These are phyloP conservation scores for Mycogona germanica DNA, from an alignment of 2,888 invertebrate genomes.

Conservation along the genomic window DNA sequence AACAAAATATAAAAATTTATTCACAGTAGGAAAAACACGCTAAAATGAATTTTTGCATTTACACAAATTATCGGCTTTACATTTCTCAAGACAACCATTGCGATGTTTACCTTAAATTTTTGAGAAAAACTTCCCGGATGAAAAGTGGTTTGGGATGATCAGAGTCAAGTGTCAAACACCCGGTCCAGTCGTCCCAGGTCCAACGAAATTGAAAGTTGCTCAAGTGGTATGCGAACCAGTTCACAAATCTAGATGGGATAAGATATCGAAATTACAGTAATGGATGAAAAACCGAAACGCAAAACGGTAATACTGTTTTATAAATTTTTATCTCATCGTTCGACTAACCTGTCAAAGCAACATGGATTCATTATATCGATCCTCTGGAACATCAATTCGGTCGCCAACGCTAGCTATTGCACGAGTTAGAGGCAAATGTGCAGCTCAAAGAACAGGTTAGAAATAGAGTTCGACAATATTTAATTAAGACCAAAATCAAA, in stretches of 20 bases:
- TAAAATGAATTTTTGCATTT: too few relatives aligned
- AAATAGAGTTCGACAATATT: background rate
- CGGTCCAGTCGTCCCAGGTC: slow-evolving; percentile 97
- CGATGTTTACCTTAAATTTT: slow-evolving; percentile 62
- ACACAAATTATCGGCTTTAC: background rate
- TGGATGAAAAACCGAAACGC: background rate
- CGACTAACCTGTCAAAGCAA: slow-evolving; percentile 75
- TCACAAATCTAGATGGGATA: slow-evolving; percentile 57
- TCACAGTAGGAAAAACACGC: too few relatives aligned
- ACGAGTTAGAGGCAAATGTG: background rate
- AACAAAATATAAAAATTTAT: background rate
- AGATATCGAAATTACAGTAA: background rate
- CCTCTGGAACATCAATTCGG: slow-evolving; percentile 90
- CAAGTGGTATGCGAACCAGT: slow-evolving; percentile 97
- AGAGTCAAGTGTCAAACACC: slow-evolving; percentile 63
- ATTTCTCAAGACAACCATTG: background rate
- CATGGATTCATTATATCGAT: slow-evolving; percentile 95
- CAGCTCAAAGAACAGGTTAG: background rate
- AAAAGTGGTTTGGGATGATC: slow-evolving; percentile 93
- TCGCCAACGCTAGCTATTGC: slow-evolving; percentile 72
- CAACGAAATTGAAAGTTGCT: slow-evolving; percentile 99
- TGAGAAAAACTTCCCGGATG: slow-evolving; percentile 78
- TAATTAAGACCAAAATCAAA: background rate
- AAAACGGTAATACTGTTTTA: background rate
- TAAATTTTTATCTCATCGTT: slow-evolving; percentile 20